phyloP scores from a whole-genome alignment of 1,140 invertebrate species.

The Tetragonula clypearis region DNA sequence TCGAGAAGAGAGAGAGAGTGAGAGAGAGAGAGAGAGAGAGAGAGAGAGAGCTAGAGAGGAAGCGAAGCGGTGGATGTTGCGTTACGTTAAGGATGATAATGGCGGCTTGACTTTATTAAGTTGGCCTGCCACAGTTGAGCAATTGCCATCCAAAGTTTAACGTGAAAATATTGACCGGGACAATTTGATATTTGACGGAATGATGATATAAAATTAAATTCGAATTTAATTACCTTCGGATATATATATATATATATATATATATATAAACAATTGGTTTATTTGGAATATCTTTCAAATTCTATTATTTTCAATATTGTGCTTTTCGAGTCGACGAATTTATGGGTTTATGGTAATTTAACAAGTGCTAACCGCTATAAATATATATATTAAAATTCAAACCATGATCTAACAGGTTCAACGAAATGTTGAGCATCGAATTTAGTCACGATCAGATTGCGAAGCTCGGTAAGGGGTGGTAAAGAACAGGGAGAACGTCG shows the following conservation, averaged over 20 bases:
- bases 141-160: background rate
- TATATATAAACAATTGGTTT: background rate
- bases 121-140: background rate
- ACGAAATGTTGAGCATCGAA: background rate
- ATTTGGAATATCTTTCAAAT: background rate
- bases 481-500: slow-evolving; percentile 19
- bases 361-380: background rate
- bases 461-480: background rate
- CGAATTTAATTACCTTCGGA: background rate
- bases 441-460: background rate
- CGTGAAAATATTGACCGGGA: background rate
- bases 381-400: background rate
- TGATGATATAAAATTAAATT: background rate
- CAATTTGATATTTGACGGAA: background rate
- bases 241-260: too few species aligned
- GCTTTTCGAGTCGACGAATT: background rate
- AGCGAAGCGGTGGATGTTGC: slow-evolving; percentile 12
- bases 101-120: slow-evolving; percentile 8
- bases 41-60: background rate
- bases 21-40: too few species aligned
- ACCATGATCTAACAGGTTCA: background rate
- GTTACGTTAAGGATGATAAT: background rate
- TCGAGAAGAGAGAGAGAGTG: background rate
- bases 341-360: background rate
- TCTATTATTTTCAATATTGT: background rate